These are phyloP conservation scores for Adela reaumurella DNA, from an alignment of 2,888 invertebrate species.

Conservation along the genomic window DNA sequence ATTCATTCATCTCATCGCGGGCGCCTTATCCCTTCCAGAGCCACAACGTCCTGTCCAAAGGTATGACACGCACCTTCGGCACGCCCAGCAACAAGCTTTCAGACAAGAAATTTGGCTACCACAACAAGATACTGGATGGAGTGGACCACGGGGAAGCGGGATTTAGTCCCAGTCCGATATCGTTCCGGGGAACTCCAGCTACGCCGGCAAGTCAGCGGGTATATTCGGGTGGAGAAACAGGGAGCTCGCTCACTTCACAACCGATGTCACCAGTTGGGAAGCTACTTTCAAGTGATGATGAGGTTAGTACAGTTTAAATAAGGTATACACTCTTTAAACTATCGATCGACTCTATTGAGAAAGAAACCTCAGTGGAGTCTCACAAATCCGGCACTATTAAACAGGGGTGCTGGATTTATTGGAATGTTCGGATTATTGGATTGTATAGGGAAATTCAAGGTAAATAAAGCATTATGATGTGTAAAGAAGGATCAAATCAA, in stretches of 20 bases:
- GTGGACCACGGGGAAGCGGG: slow-evolving; percentile 38
- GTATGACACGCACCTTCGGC: slow-evolving; percentile 43
- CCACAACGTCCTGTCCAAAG: slow-evolving; percentile 27
- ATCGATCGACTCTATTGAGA: no score
- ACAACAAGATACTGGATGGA: slow-evolving; percentile 39
- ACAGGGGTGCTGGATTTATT: no score
- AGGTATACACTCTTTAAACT: no score
- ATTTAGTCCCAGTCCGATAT: slow-evolving; percentile 42
- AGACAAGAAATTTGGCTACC: slow-evolving; percentile 24
- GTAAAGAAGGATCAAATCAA: no score
- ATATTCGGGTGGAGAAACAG: slow-evolving; percentile 22
- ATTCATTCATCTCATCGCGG: no score
- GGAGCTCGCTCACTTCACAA: slow-evolving; percentile 29
- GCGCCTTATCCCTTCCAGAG: slow-evolving; percentile 25
- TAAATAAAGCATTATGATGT: no score
- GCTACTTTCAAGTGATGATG: slow-evolving; percentile 35
- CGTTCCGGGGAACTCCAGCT: slow-evolving; percentile 9
- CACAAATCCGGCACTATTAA: no score
- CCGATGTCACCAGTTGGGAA: slow-evolving; percentile 39
- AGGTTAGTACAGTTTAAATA: no score
- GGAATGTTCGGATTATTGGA: no score
- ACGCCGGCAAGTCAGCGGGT: slow-evolving; percentile 26
- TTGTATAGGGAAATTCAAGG: no score
- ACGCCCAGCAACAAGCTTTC: slow-evolving; percentile 29
- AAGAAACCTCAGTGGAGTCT: no score